Percentiles rank a stretch among this genome's conserved stretches.
These are phyloP conservation scores for Tanytarsus gracilentus DNA, from an alignment of 2,888 invertebrate genomes.

Conservation along the genomic window DNA sequence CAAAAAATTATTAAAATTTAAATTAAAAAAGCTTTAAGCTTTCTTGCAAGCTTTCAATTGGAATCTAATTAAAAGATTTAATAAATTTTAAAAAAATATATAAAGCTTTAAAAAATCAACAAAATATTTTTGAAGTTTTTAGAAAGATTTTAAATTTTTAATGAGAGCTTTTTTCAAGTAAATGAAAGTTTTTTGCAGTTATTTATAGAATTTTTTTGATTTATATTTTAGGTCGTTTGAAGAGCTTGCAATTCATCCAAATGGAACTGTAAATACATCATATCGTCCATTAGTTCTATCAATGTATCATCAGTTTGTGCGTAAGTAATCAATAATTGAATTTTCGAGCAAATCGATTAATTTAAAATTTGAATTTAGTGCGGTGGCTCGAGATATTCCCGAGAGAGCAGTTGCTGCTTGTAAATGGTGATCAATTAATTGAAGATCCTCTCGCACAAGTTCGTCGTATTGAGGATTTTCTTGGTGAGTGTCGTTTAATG, in stretches of 20 bases:
- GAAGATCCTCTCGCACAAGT: constrained; percentile 84
- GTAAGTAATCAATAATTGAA: no score
- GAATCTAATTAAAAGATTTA: no score
- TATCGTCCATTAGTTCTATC: constrained; percentile 80
- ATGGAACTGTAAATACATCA: constrained; percentile 74
- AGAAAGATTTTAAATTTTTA: no score
- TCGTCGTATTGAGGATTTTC: constrained; percentile 76
- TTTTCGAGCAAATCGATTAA: no score
- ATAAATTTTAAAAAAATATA: no score
- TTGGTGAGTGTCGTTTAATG: constrained; percentile 53
- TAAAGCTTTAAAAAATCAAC: no score
- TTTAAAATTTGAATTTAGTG: constrained; percentile 8
- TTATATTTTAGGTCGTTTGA: constrained; percentile 56
- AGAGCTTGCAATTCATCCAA: constrained; percentile 67
- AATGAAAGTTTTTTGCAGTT: no score
- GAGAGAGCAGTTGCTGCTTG: constrained; percentile 82
- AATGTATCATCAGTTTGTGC: constrained; percentile 83
- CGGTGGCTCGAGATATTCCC: constrained; percentile 91
- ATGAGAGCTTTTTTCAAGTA: no score
- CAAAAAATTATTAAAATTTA: no score
- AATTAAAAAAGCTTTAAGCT: no score
- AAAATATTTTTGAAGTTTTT: no score
- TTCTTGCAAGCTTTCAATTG: no score
- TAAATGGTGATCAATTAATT: constrained; percentile 88
- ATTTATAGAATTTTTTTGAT: background rate